Base-by-base conservation (phyloP, 2,113 vertebrate genomes). In the Heliornis fulica region DNA sequence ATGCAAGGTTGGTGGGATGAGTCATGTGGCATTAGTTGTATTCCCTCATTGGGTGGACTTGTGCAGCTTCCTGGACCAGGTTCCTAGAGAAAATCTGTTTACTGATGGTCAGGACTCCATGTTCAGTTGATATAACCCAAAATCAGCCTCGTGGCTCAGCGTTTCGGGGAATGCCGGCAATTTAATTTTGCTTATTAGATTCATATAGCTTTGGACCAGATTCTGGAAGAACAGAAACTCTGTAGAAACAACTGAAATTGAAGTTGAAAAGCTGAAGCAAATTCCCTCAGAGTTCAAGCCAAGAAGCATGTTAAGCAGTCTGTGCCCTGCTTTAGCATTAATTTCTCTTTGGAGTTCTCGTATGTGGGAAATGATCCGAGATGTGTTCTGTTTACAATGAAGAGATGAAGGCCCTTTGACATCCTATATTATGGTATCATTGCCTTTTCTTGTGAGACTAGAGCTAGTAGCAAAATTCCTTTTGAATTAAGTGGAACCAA, bases 401-500 rank as follows among this genome's bases (percentile, higher is more conserved):
- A 70, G 78, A 77, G 15, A 57, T 38, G 89, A 74, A 76, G 65
- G 83, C 13, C 36, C 81, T 84, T 82, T 77, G 92, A 69, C 87
- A 89, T 76, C 80, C 92, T 48, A 68, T 56, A n/a, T 31, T 20
- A 29, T 21, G 60, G 5, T 41, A 50, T 36, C 51, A 4, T 60
- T 77, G 84, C 89, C 80, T 48, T 17, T 77, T 77, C 5, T 13
- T 21, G 38, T 36, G 56, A 53, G 54, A 65, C 45, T 56, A 64
- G 13, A 66, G 41, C 41, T 17, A 63, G 69, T 9, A 68, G 76
- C 70, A 83, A 74, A 90, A 89, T 57, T 69, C 90, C 75, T 65
- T 89, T 70, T 76, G 91, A 89, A 89, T 78, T 29, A 23, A 74
- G n/a, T 72, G 87, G 79, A 85, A 83, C 34, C 3, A 36, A 90